Conservation (phyloP, 2,113 vertebrate species). For the Gavia stellata region DNA sequence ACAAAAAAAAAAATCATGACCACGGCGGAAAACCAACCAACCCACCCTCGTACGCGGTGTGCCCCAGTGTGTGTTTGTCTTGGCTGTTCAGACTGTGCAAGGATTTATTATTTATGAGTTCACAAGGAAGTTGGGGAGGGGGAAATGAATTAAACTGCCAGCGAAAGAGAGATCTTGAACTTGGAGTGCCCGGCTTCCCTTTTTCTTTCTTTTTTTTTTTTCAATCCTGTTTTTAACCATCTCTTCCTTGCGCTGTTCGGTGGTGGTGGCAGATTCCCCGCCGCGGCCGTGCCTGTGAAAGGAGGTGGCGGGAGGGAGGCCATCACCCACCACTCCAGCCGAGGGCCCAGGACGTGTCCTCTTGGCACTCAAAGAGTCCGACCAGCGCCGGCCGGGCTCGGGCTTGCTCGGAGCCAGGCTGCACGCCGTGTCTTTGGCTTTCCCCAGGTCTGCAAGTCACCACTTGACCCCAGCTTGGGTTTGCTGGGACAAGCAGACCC, state of each 20-base stretch:
- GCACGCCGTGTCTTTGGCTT: accelerated
- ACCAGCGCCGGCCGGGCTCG: accelerated
- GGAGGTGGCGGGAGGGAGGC: background rate
- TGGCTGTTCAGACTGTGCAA: background rate
- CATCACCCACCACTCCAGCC: background rate
- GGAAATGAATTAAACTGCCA: slow-evolving; percentile 9
- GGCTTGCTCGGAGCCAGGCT: background rate
- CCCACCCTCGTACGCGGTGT: background rate
- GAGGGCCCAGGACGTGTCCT: background rate
- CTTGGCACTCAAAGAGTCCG: accelerated
- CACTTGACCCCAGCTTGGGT: background rate
- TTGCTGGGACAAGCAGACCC: background rate
- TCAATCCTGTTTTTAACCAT: background rate
- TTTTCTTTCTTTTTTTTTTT: background rate
- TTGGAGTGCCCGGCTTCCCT: background rate
- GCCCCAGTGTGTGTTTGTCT: background rate
- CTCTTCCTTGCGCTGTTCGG: accelerated
- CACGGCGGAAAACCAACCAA: background rate
- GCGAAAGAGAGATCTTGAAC: background rate
- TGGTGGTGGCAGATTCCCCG: background rate
- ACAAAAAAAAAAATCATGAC: background rate
- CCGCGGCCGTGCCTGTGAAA: background rate
- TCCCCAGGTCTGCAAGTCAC: accelerated
- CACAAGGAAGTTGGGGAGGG: background rate
- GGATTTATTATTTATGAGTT: slow-evolving; percentile 18